These are phyloP conservation scores for Hofmannophila pseudospretella DNA, from an alignment of 2,888 invertebrate species.

Conservation along the genomic window DNA sequence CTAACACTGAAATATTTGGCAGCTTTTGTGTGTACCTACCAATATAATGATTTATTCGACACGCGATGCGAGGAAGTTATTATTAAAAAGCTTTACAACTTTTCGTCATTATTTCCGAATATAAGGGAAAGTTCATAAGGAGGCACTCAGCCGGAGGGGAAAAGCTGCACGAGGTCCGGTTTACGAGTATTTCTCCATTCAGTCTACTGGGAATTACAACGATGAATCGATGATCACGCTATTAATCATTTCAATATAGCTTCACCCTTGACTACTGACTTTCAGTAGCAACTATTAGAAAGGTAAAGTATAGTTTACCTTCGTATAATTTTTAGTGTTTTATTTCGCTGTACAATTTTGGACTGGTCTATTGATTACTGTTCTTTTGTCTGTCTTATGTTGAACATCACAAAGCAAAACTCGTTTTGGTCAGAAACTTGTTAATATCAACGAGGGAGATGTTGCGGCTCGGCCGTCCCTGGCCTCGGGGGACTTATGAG, in stretches of 20 bases:
- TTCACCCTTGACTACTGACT: constrained; percentile 25
- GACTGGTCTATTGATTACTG: too few species aligned
- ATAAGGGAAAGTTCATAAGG: constrained; percentile 37
- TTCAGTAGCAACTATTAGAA: too few species aligned
- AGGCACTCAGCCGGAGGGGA: constrained; percentile 23
- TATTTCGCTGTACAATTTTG: too few species aligned
- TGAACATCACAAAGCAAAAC: too few species aligned
- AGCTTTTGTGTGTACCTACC: constrained; percentile 1
- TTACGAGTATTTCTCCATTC: constrained; percentile 37
- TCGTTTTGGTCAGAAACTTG: neutral
- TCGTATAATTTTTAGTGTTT: too few species aligned
- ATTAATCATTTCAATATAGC: constrained; percentile 47
- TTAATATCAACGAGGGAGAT: neutral
- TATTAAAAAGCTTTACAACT: constrained; percentile 47
- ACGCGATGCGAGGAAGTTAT: constrained; percentile 44
- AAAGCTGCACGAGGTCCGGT: constrained; percentile 13
- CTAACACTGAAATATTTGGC: neutral
- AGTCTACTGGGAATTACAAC: too few species aligned
- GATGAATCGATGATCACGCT: constrained; percentile 32
- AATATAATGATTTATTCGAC: constrained; percentile 17
- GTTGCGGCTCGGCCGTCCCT: neutral
- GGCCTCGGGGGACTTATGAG: constrained; percentile 2
- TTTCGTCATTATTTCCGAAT: constrained; percentile 47
- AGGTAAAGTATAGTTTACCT: too few species aligned
- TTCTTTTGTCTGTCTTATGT: too few species aligned